A percentile compares a stretch with the other conserved stretches of the same genome.
phyloP scores from a whole-genome alignment of 2,888 invertebrate species.

The Plagodis pulveraria region DNA sequence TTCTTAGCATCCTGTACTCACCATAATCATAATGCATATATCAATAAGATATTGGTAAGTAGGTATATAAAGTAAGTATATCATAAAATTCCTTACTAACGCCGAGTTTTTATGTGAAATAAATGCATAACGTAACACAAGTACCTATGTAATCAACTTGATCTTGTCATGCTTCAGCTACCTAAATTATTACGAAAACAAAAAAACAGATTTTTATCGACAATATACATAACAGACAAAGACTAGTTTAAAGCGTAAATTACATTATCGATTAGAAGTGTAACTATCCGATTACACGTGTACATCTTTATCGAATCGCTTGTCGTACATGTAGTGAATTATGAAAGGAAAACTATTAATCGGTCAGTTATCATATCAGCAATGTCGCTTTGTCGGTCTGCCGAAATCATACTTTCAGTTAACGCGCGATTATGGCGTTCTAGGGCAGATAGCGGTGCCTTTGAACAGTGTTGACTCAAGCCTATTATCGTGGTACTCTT shows the following conservation, averaged over 20 bases:
- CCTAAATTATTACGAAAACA: not conserved
- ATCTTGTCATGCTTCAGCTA: not conserved
- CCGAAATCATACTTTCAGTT: slow-evolving; percentile 79
- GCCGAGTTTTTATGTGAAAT: too few species aligned
- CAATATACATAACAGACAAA: slow-evolving; percentile 8
- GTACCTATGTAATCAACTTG: too few species aligned
- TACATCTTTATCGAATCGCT: slow-evolving; percentile 64
- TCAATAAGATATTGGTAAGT: too few species aligned
- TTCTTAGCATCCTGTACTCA: too few species aligned
- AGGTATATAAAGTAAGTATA: too few species aligned
- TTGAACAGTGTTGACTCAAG: slow-evolving; percentile 73
- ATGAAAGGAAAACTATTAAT: slow-evolving; percentile 78
- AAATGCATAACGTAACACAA: too few species aligned
- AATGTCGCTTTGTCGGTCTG: slow-evolving; percentile 75
- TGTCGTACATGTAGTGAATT: slow-evolving; percentile 68
- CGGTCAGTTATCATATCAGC: slow-evolving; percentile 74
- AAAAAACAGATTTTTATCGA: slow-evolving; percentile 8
- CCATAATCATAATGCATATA: too few species aligned
- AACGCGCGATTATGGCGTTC: slow-evolving; percentile 69
- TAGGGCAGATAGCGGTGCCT: slow-evolving; percentile 74
- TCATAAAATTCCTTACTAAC: too few species aligned
- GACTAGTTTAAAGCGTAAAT: slow-evolving; percentile 9
- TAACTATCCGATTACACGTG: slow-evolving; percentile 61
- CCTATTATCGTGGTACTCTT: slow-evolving; percentile 61
- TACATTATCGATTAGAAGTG: slow-evolving; percentile 23